Base-by-base conservation (phyloP, 53 echinoderm and acorn worm genomes). In the Apostichopus leukothele region DNA sequence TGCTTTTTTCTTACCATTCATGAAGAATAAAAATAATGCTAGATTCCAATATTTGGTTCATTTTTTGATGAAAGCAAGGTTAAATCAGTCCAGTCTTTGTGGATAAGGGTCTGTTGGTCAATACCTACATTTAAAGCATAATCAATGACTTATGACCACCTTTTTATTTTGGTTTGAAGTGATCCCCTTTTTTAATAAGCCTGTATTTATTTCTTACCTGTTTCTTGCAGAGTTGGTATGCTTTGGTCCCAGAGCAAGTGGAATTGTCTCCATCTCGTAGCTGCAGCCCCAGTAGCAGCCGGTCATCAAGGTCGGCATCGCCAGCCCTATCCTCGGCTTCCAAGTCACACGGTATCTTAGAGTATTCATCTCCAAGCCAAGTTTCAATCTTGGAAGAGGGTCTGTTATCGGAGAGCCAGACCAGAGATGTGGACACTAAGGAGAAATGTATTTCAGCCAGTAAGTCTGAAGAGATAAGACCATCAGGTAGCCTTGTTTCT, bases 181-280 rank as follows among this genome's bases (percentile, higher is more conserved):
- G 39, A 39, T 39, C 39, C 39, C 0, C 39, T 39, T 3, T 39
- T 0, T 39, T 39, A 39, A 39, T 39, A 39, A 39, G 39, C 39
- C 39, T 39, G 39, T 39, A 3, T 39, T 39, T 39, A 39, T 39
- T 39, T 83, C 50, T 83, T 4, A 26, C 18, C 60, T 81, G 66
- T 66, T 16, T 84, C 68, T 84, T 76, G 80, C 90, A 92, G 92
- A 92, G 75, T 21, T 94, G 94, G 94, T 94, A 94, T 87, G 80
- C 89, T 25, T 78, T 94, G 81, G 76, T 94, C 60, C 94, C 94
- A 16, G 91, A 92, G 84, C 94, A 90, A 67, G 83, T 92, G 63
- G 94, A 94, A 83, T 80, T 94, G 81, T 92, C 94, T 74, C 88
- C 88, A 11, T 59, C 88, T 74, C 74, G 75, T 7, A 87, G 88